Percentiles rank a stretch among this genome's conserved stretches.
Conservation (phyloP, 2,113 vertebrate genomes). For the Nematolebias whitei region DNA sequence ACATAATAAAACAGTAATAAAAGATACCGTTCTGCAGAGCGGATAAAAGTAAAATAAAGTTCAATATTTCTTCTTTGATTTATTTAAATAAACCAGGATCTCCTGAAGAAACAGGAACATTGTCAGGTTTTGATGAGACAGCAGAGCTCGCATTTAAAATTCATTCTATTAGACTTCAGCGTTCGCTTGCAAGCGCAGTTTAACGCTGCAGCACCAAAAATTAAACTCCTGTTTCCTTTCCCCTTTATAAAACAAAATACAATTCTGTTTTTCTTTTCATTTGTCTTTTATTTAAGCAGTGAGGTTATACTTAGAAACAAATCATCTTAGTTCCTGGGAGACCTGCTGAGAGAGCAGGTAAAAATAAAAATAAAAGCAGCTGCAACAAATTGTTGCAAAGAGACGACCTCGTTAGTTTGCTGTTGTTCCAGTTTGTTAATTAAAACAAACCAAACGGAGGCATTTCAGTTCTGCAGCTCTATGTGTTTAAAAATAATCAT, state of each 20-base stretch:
- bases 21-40: not conserved
- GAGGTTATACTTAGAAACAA: not conserved
- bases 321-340: not conserved
- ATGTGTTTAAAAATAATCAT: not conserved
- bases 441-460: not conserved
- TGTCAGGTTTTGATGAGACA: constrained; percentile 31
- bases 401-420: not conserved
- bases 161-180: constrained; percentile 44
- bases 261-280: not conserved
- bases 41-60: constrained; percentile 4
- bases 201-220: constrained; percentile 15
- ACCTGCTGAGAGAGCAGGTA: not conserved
- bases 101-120: constrained; percentile 4
- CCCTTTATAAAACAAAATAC: constrained; percentile 20
- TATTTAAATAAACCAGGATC: constrained; percentile 1
- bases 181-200: constrained; percentile 26
- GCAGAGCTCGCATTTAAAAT: constrained; percentile 41
- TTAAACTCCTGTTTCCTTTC: constrained; percentile 6
- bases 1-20: not conserved
- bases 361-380: not conserved
- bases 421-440: not conserved
- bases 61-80: not conserved
- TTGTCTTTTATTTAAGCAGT: not conserved
- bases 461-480: not conserved
- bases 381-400: not conserved